Evolutionary conservation across 92 coral and sea anemone species (phyloP).

Genomic region (Epizoanthus rinbou): DNA sequence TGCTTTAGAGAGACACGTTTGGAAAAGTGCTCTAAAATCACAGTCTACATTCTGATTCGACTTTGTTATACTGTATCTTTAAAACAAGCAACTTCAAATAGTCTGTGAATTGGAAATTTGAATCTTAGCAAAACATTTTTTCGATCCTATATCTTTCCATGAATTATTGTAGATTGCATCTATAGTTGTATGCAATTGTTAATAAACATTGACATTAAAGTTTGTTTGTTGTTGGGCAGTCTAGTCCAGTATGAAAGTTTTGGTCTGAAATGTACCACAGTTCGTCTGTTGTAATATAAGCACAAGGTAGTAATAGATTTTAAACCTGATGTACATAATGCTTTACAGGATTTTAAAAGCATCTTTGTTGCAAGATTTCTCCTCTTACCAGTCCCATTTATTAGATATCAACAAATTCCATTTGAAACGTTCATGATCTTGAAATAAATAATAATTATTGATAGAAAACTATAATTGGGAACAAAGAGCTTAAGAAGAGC

Average conservation of each 20-base stretch:
- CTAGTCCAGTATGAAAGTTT: neutral
- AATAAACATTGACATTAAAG: too few species aligned
- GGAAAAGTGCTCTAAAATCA: too few species aligned
- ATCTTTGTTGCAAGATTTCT: slow-evolving; percentile 33
- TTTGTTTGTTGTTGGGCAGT: neutral
- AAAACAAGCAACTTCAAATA: too few species aligned
- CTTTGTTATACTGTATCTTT: too few species aligned
- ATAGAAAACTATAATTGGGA: neutral
- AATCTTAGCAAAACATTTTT: too few species aligned
- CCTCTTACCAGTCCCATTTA: slow-evolving; percentile 12
- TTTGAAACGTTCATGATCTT: neutral
- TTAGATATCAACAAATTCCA: neutral
- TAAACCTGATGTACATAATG: slow-evolving; percentile 11
- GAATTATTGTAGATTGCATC: too few species aligned
- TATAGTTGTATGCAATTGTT: too few species aligned
- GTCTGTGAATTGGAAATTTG: too few species aligned
- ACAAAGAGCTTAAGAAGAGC: slow-evolving; percentile 23
- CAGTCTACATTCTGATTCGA: too few species aligned
- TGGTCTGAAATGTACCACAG: neutral
- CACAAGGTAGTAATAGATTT: slow-evolving; percentile 33
- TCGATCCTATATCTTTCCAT: too few species aligned
- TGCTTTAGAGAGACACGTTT: neutral
- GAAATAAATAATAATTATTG: neutral
- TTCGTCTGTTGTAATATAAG: neutral
- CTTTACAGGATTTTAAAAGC: neutral